A percentile compares a stretch with the other conserved stretches of the same genome.
Conservation (phyloP, 2,797 vertebrate genomes). For the Girardinus metallicus region DNA sequence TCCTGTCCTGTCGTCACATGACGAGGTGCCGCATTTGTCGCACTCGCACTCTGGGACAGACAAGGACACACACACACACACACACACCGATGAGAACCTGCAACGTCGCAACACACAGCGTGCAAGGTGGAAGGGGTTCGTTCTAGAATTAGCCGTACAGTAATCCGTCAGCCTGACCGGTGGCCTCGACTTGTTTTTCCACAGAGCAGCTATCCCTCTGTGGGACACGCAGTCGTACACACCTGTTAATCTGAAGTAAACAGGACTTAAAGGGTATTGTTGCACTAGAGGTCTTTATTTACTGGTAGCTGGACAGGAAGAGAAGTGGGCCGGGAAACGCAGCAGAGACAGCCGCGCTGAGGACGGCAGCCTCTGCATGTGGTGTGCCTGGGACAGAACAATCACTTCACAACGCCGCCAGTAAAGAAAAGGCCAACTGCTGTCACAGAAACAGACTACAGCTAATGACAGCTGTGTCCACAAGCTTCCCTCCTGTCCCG, state of each 20-base stretch:
- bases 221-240: not conserved
- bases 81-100: constrained; percentile 21
- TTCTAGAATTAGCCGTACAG: constrained; percentile 33
- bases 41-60: constrained; percentile 80
- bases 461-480: not conserved
- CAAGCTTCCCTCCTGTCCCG: not conserved
- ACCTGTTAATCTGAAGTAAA: not conserved
- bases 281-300: not conserved
- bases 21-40: constrained; percentile 82
- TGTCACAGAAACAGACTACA: not conserved
- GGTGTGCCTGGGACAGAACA: not conserved
- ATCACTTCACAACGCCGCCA: not conserved
- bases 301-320: not conserved
- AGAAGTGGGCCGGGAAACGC: not conserved
- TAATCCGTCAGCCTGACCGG: constrained; percentile 20
- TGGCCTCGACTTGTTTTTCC: constrained; percentile 34
- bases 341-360: not conserved
- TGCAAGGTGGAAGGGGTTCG: constrained; percentile 29
- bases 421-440: not conserved
- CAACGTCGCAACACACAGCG: constrained; percentile 31
- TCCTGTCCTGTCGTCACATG: constrained; percentile 83
- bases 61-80: constrained; percentile 22
- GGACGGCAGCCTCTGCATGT: not conserved
- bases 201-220: not conserved
- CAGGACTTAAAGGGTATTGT: not conserved